These are phyloP conservation scores for Drosophila birchii DNA, from an alignment of 2,888 invertebrate genomes.

Conservation along the genomic window DNA sequence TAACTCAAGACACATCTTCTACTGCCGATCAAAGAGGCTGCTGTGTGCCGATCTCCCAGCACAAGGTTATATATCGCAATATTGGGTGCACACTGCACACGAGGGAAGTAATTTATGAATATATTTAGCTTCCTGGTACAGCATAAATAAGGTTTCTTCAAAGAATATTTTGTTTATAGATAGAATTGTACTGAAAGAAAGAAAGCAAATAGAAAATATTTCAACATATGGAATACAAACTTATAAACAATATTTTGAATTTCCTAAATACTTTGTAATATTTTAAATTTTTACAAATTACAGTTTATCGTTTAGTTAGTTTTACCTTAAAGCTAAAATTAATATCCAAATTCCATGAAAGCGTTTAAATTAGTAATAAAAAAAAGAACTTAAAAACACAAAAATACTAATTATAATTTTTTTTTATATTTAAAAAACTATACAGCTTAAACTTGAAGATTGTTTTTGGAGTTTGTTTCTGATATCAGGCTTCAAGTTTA, in stretches of 20 bases:
- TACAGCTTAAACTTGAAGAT: not conserved
- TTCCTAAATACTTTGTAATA: not conserved
- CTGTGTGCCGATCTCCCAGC: conserved; percentile 31
- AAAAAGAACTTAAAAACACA: no score
- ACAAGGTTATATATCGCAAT: conserved; percentile 39
- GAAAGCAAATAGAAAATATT: not conserved
- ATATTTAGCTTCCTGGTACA: not conserved
- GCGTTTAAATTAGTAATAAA: no score
- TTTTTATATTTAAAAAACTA: no score
- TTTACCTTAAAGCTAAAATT: no score
- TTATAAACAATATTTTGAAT: not conserved
- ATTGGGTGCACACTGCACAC: conserved; percentile 12
- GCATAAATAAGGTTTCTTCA: no score
- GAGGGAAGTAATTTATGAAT: not conserved
- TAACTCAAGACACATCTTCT: conserved; percentile 71
- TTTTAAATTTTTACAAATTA: no score
- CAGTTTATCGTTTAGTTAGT: no score
- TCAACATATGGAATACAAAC: not conserved
- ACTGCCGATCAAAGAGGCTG: conserved; percentile 33
- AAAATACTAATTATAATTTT: no score
- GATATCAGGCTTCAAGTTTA: not conserved
- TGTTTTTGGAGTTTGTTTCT: not conserved
- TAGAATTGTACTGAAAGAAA: not conserved
- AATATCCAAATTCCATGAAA: no score
- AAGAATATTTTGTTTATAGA: not conserved